These are phyloP conservation scores for Pristionchus japonicus DNA, from an alignment of 2,888 invertebrate species.

Conservation along the genomic window DNA sequence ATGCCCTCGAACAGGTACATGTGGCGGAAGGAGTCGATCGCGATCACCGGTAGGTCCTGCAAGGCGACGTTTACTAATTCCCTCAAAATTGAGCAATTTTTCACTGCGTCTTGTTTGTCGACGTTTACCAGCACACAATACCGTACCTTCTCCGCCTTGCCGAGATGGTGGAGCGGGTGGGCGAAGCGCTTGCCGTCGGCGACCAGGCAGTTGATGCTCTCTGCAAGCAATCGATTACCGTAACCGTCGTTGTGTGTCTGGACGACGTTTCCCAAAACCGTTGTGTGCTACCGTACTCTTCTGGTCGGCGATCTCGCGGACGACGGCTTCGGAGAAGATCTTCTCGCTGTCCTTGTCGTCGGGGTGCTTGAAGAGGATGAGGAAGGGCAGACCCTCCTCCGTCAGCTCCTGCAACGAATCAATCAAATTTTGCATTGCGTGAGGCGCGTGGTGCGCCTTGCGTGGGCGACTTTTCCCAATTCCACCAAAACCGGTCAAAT, in stretches of 20 bases:
- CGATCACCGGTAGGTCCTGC: slow-evolving; percentile 91
- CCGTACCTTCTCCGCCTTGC: slow-evolving; percentile 83
- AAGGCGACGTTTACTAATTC: background rate
- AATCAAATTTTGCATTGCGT: background rate
- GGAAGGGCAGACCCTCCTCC: slow-evolving; percentile 88
- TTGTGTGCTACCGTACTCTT: slow-evolving; percentile 83
- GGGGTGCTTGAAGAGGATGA: slow-evolving; percentile 93
- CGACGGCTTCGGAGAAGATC: slow-evolving; percentile 87
- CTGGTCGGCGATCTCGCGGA: slow-evolving; percentile 85
- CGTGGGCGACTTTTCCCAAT: background rate
- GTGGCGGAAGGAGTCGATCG: slow-evolving; percentile 98
- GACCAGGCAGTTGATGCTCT: slow-evolving; percentile 89
- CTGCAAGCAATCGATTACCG: background rate
- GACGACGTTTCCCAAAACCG: background rate
- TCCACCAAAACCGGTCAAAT: slow-evolving; percentile 60
- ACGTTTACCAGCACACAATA: background rate
- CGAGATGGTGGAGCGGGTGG: slow-evolving; percentile 96
- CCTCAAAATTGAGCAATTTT: background rate
- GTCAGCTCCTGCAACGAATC: slow-evolving; percentile 65
- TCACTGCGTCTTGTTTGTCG: background rate
- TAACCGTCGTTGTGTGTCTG: too few relatives aligned
- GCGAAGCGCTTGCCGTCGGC: slow-evolving; percentile 97
- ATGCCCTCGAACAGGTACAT: slow-evolving; percentile 96
- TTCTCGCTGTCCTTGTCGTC: slow-evolving; percentile 88
- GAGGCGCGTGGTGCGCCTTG: background rate